phyloP scores from a whole-genome alignment of 2,113 vertebrate genomes.

The Ctenomys sociabilis region DNA sequence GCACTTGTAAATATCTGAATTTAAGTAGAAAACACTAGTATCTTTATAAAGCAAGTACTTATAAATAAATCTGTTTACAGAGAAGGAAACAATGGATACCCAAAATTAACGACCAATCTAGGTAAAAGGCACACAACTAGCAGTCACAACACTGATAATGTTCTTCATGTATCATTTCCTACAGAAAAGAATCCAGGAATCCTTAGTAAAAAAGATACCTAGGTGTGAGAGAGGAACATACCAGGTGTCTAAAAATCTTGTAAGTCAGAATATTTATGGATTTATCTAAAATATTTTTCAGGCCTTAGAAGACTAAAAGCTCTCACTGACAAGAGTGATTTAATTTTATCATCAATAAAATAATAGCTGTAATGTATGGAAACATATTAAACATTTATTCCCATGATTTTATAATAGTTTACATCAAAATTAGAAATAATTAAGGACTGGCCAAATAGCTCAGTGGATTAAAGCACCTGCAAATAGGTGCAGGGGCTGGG shows the following conservation, averaged over 20 bases:
- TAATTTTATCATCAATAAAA: constrained; percentile 30
- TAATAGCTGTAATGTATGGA: background rate
- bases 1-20: background rate
- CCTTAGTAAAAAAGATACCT: background rate
- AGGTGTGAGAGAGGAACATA: background rate
- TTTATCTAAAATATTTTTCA: background rate
- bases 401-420: background rate
- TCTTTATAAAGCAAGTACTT: background rate
- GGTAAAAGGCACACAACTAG: background rate
- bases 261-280: background rate
- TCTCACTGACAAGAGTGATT: background rate
- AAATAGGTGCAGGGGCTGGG: too few species aligned
- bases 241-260: background rate
- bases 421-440: background rate
- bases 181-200: background rate
- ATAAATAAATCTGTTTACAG: background rate
- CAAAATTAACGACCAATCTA: background rate
- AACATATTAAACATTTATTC: background rate
- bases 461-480: too few species aligned
- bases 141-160: background rate
- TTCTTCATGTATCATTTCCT: background rate
- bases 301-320: background rate
- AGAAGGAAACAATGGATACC: background rate
- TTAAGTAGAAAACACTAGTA: background rate
- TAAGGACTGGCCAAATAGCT: too few species aligned